Base-by-base conservation (phyloP, 1,140 invertebrate species). In the Diuraphis noxia region DNA sequence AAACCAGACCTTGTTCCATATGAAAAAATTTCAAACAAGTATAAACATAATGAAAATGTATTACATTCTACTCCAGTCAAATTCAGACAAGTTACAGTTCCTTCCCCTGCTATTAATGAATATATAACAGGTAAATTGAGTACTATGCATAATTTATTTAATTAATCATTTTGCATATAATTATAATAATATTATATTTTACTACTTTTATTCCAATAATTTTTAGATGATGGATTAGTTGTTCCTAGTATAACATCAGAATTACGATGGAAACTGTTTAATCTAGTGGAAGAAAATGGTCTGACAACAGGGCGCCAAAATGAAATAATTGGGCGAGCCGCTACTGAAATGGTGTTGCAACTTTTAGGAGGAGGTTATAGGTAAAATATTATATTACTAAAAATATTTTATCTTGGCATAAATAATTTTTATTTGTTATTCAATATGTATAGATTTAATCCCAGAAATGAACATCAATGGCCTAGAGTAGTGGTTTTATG, bases 11-110 rank as follows among this genome's bases (percentile, higher is more conserved):
- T 96, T 38, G 94, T 96, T 89, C 93, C 94, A n/a, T 94, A 95
- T 56, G 94, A 94, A 10, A 94, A 95, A 91, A 94, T 93, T 92
- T 92, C 92, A 72, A 93, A 91, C 87, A 96, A 95, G 92, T 96
- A 96, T 92, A 95, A 97, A 30, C 97, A 97, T 94, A 97, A 98
- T 94, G 97, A 98, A 94, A 98, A 98, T 95, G 95, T 98, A 43
- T 95, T 98, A 91, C 95, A 95, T 92, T 95, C 95, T 19, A 94
- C 95, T 92, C 96, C 96, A 30, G 95, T 95, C 40, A 95, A 95
- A 46, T 95, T 96, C 92, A 95, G 96, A 92, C 96, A 97, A 93
- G 97, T 98, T 92, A 94, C 94, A 92, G 95, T 97, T 84, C 96
- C 97, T 63, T 94, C 95, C 92, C 94, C 95, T 92, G 95, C 94